Evolutionary conservation across 2,888 invertebrate species (phyloP), one percentile per base, ranked within the genome.

Genomic region (Drosophila gaucha): DNA sequence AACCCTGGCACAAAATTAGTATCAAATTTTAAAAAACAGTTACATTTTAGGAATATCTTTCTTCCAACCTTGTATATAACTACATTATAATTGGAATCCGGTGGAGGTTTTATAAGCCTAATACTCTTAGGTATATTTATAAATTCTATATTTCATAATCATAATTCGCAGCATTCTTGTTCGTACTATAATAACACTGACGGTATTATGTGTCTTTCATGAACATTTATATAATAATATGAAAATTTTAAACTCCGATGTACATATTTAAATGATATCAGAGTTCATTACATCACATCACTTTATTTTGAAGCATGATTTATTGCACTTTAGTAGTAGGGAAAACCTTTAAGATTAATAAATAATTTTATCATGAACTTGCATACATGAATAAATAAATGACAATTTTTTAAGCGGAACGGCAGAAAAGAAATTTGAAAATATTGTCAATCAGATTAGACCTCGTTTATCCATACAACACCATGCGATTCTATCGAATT

Each of bases 51-150:
- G 12, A 35, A 30, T 30, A 38, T 22, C 28, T 44, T 54, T 24
- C 26, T 33, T 39, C 31, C 16, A 46, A 18, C 20, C 16, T 43
- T 71, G 62, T 74, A 46, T 50, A 50, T 55, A 67, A 67, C 16
- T 28, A 47, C 30, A 47, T 30, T 41, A 56, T 30, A 35, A 18
- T 67, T 46, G 20, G 20, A 55, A 41, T 44, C 47, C 16, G 72
- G 72, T 73, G 72, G 65, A 47, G 58, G 72, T 39, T 16, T 31
- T 55, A 54, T 69, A 14, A 54, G 31, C 35, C 18, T 58, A 38
- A 41, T 65, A 36, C 18, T 49, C 30, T 58, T 56, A 38, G 54
- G 51, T 58, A 35, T 65, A 56, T 44, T 39, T 62, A 50, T 50
- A 10, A n/a, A 50, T 22, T 43, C 12, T 54, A 6, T 54, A 49